A percentile compares a stretch with the other conserved stretches of the same genome.
Conservation (phyloP, 2,797 vertebrate genomes). For the Hipposideros larvatus region DNA sequence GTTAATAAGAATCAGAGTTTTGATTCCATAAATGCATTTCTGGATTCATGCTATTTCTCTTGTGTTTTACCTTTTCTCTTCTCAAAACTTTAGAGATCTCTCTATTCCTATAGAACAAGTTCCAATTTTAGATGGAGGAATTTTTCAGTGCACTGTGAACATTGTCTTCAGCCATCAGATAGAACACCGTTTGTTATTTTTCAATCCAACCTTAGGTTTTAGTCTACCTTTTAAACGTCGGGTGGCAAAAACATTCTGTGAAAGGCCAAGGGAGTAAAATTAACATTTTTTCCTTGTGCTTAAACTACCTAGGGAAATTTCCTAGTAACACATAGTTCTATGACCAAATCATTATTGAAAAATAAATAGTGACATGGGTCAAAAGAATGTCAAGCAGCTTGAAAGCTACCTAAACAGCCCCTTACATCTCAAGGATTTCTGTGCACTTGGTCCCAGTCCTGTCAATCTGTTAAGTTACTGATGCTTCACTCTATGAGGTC, state of each 20-base stretch:
- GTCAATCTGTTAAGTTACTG: conserved; percentile 82
- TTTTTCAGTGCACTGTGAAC: background rate
- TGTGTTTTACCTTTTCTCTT: background rate
- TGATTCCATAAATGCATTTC: conserved; percentile 14
- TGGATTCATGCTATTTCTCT: background rate
- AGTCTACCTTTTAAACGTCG: conserved; percentile 26
- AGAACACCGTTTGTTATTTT: background rate
- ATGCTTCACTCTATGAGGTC: conserved; percentile 81
- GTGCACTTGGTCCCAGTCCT: conserved; percentile 76
- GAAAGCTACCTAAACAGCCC: conserved; percentile 79
- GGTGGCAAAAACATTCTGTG: conserved; percentile 44
- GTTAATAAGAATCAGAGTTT: background rate
- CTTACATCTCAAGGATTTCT: conserved; percentile 78
- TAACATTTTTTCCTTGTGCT: conserved; percentile 78
- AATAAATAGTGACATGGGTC: conserved; percentile 84
- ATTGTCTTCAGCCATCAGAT: background rate
- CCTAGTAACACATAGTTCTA: conserved; percentile 66
- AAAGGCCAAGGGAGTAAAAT: conserved; percentile 82
- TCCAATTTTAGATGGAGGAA: conserved; percentile 10
- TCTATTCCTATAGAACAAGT: background rate
- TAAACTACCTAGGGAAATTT: conserved; percentile 82
- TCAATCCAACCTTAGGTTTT: conserved; percentile 7
- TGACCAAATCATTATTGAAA: conserved; percentile 80
- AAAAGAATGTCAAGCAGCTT: conserved; percentile 81
- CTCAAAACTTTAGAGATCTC: background rate